phyloP scores from a whole-genome alignment of 2,888 invertebrate genomes.

The Netelia inedita region DNA sequence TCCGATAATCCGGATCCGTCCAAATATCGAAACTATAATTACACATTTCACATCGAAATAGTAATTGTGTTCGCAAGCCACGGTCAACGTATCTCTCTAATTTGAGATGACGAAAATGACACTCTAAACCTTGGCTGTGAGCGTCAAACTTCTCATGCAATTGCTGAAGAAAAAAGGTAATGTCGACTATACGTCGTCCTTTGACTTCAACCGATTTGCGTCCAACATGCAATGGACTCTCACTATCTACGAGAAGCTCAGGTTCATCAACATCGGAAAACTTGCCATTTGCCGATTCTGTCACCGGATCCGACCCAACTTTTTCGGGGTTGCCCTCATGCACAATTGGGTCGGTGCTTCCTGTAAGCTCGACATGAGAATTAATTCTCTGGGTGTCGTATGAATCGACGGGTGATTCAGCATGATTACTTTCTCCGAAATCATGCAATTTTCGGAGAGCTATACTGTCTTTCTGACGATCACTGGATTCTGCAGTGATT shows the following conservation, averaged over 20 bases:
- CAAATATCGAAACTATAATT: background rate
- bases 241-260: background rate
- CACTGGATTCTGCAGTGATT: too few species aligned
- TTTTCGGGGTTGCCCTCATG: background rate
- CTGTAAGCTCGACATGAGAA: background rate
- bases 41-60: slow-evolving; percentile 30
- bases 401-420: background rate
- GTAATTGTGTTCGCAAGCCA: slow-evolving; percentile 32
- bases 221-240: background rate
- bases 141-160: too few species aligned
- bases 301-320: background rate
- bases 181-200: slow-evolving; percentile 44
- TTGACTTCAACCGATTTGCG: slow-evolving; percentile 5
- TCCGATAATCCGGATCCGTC: background rate
- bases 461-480: background rate
- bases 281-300: background rate
- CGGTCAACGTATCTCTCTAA: background rate
- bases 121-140: too few species aligned
- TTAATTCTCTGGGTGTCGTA: background rate
- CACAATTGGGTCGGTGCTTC: background rate
- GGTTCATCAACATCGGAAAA: background rate
- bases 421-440: background rate
- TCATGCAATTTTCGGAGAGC: background rate
- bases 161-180: background rate
- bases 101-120: background rate